phyloP scores from a whole-genome alignment of 2,797 vertebrate genomes.

The Sebastes dallii region DNA sequence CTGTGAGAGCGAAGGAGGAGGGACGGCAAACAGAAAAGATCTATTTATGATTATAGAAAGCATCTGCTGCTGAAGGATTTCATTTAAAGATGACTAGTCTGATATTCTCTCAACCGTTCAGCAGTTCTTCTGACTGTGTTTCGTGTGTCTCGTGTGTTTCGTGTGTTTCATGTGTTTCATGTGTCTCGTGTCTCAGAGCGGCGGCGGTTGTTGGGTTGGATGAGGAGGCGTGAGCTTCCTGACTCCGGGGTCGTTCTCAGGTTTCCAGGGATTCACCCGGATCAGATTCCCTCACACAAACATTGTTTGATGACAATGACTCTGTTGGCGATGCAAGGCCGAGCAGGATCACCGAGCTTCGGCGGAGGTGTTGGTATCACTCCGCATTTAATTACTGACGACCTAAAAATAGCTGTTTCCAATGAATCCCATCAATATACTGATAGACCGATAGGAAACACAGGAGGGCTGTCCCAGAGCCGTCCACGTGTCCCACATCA shows the following conservation, averaged over 20 bases:
- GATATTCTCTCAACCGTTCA: background rate
- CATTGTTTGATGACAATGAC: conserved; percentile 48
- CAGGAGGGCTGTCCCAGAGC: background rate
- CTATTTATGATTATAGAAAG: conserved; percentile 20
- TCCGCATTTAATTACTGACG: conserved; percentile 55
- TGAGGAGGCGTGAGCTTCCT: conserved; percentile 34
- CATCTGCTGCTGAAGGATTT: background rate
- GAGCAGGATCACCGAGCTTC: conserved; percentile 39
- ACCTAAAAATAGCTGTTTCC: conserved; percentile 45
- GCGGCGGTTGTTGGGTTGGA: conserved; percentile 3
- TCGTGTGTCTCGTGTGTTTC: background rate
- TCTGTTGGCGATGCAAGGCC: conserved; percentile 5
- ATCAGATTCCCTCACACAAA: conserved; percentile 59
- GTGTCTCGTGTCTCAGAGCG: background rate
- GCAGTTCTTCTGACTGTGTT: background rate
- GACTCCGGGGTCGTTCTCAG: conserved; percentile 35
- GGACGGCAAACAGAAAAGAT: conserved; percentile 18
- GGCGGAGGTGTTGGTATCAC: conserved; percentile 44
- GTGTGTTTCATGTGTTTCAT: too few species aligned
- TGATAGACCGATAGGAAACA: conserved; percentile 29
- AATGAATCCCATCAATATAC: conserved; percentile 44
- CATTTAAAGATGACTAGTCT: background rate
- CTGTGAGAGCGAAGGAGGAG: conserved; percentile 12
- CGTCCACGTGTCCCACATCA: background rate
- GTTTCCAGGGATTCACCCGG: conserved; percentile 71